A percentile compares a stretch with the other conserved stretches of the same genome.
phyloP scores from a whole-genome alignment of 1,140 invertebrate species.

The Microplitis mediator region DNA sequence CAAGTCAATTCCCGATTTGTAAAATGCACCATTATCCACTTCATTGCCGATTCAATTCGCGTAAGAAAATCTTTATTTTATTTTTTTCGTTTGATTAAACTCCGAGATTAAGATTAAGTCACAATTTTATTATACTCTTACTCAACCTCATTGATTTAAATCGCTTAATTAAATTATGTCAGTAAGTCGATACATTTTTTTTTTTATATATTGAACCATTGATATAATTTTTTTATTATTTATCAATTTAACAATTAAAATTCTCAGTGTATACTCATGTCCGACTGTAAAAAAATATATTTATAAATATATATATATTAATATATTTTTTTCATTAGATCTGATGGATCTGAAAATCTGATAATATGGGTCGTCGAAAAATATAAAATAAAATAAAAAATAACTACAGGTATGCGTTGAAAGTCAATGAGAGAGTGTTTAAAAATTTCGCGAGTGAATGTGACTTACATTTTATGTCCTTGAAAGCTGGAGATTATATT shows the following conservation, averaged over 20 bases:
- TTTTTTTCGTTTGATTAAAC: not conserved
- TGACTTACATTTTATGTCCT: constrained; percentile 34
- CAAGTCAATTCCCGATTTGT: not conserved
- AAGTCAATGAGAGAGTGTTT: constrained; percentile 26
- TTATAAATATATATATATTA: not conserved
- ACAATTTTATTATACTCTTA: no score
- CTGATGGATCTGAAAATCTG: not conserved
- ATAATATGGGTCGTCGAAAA: constrained; percentile 14
- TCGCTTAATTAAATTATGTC: no score
- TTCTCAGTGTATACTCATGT: no score
- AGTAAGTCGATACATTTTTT: no score
- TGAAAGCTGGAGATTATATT: constrained; percentile 29
- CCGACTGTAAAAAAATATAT: not conserved
- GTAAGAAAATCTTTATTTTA: not conserved
- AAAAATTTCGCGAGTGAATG: constrained; percentile 23
- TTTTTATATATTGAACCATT: no score
- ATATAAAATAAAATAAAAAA: not conserved
- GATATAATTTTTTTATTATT: no score
- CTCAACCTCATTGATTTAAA: no score
- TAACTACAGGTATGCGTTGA: constrained; percentile 8
- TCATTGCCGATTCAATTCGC: no score
- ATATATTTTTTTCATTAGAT: not conserved
- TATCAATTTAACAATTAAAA: no score
- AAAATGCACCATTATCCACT: no score
- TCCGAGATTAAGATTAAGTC: no score